Evolutionary conservation across 2,797 vertebrate genomes (phyloP).

Genomic region (Cynodonichthys magdalenae): DNA sequence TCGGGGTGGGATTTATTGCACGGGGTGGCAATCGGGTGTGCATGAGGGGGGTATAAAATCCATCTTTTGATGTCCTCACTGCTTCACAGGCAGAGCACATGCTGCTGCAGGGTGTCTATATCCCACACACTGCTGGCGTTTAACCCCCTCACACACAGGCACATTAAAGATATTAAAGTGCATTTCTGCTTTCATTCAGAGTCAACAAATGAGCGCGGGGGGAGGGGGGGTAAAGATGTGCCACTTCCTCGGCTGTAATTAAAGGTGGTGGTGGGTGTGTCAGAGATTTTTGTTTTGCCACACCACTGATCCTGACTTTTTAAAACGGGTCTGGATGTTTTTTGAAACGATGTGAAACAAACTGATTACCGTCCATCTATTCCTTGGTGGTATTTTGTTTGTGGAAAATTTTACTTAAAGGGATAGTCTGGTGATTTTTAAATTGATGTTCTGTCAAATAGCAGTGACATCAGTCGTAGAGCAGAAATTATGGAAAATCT

Average conservation of each 20-base stretch:
- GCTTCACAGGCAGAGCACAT: conserved; percentile 65
- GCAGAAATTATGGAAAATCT: no score
- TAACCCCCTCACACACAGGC: conserved; percentile 54
- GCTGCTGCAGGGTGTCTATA: conserved; percentile 29
- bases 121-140: conserved; percentile 66
- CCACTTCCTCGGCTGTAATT: conserved; percentile 70
- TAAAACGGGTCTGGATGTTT: no score
- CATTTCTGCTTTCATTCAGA: conserved; percentile 73
- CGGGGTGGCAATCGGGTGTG: conserved; percentile 59
- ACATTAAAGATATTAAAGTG: conserved; percentile 75
- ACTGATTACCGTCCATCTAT: conserved; percentile 14
- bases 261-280: conserved; percentile 56
- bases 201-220: conserved; percentile 59
- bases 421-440: no score
- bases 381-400: conserved; percentile 25
- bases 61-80: conserved; percentile 74
- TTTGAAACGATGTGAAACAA: conserved; percentile 40
- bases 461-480: no score
- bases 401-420: background rate
- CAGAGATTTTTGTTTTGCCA: conserved; percentile 51
- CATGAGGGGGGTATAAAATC: conserved; percentile 46
- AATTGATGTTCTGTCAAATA: no score
- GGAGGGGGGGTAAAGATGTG: conserved; percentile 61
- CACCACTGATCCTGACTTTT: conserved; percentile 64
- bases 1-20: conserved; percentile 75